These are phyloP conservation scores for Megaceryle maxima DNA, from an alignment of 2,113 vertebrate genomes.

Conservation along the genomic window DNA sequence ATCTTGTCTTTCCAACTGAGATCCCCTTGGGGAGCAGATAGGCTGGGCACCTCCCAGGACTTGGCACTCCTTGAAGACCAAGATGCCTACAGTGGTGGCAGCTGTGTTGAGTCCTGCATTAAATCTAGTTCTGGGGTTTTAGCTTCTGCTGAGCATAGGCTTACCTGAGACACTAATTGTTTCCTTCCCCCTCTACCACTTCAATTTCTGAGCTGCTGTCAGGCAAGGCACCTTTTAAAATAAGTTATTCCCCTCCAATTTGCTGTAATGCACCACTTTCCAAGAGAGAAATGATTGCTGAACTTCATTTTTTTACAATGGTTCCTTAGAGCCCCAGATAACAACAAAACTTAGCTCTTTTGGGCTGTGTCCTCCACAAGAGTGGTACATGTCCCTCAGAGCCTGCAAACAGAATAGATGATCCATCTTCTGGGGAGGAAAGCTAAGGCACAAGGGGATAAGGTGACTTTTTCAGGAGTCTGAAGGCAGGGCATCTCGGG, in stretches of 20 bases:
- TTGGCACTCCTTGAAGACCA: background rate
- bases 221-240: background rate
- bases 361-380: background rate
- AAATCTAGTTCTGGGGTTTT: background rate
- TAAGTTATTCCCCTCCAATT: background rate
- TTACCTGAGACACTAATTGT: background rate
- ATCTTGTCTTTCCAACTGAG: background rate
- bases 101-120: background rate
- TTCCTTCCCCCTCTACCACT: background rate
- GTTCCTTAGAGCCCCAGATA: background rate
- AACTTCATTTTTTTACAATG: background rate
- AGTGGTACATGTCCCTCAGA: accelerated
- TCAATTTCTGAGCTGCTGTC: background rate
- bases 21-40: background rate
- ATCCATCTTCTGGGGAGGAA: background rate
- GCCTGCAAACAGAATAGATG: accelerated
- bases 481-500: background rate
- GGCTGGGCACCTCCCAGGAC: background rate
- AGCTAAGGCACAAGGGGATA: background rate
- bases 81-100: background rate
- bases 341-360: background rate
- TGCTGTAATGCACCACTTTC: background rate
- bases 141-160: background rate
- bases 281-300: background rate
- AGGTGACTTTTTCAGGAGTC: background rate